Conservation (phyloP, 2,797 vertebrate species). For the Galaxias olidus region DNA sequence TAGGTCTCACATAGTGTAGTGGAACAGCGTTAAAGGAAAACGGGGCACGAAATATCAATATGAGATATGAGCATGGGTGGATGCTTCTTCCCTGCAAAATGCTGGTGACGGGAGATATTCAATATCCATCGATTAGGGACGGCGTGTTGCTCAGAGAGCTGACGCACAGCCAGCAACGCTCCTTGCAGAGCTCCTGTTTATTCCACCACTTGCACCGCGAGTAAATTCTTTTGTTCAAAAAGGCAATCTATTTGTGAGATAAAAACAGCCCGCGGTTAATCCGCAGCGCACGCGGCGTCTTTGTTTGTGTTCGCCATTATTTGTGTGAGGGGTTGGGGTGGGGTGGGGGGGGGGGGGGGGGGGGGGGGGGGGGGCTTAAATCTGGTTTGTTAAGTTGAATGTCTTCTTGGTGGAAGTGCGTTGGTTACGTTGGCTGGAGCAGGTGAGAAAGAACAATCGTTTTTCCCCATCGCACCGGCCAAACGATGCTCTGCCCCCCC, state of each 20-base stretch:
- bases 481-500: not conserved
- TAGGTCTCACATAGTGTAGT: not conserved
- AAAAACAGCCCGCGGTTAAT: slow-evolving; percentile 64
- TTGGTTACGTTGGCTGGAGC: too few relatives aligned
- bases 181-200: slow-evolving; percentile 50
- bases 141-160: slow-evolving; percentile 43
- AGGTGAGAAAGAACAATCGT: not conserved
- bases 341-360: too few relatives aligned
- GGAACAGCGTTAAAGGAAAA: slow-evolving; percentile 21
- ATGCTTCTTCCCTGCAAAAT: slow-evolving; percentile 50
- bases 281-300: slow-evolving; percentile 40
- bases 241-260: slow-evolving; percentile 68
- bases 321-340: too few relatives aligned
- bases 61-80: slow-evolving; percentile 65
- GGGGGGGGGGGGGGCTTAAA: too few relatives aligned
- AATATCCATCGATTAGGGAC: slow-evolving; percentile 73
- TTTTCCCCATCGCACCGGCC: too few relatives aligned
- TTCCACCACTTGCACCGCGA: slow-evolving; percentile 38
- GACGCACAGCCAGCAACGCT: slow-evolving; percentile 41
- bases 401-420: too few relatives aligned
- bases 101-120: slow-evolving; percentile 66
- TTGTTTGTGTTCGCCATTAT: slow-evolving; percentile 53
- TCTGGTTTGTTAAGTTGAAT: slow-evolving; percentile 28
- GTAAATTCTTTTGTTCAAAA: slow-evolving; percentile 60
- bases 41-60: slow-evolving; percentile 65